Percentiles rank a stretch among this genome's conserved stretches.
Evolutionary conservation across 2,888 invertebrate genomes (phyloP).

Genomic region (Kryphioiulus occultus): DNA sequence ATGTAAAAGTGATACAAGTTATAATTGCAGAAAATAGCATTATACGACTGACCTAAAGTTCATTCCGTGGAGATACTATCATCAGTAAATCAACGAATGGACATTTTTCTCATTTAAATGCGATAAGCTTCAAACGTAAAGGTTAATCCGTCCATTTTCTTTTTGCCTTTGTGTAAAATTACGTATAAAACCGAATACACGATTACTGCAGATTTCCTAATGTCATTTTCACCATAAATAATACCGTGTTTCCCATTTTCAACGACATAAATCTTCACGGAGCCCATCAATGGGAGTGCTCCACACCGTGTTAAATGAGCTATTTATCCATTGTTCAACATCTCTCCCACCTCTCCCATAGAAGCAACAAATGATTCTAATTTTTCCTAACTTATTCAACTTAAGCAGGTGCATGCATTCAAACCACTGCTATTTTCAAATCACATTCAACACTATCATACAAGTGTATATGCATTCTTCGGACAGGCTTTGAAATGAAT

Average conservation of each 20-base stretch:
- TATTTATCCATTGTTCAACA: background rate
- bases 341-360: background rate
- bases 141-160: background rate
- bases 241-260: background rate
- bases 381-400: background rate
- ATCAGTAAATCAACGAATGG: background rate
- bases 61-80: background rate
- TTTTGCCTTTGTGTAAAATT: background rate
- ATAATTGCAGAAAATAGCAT: background rate
- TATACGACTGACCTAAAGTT: background rate
- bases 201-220: background rate
- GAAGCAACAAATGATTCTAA: background rate
- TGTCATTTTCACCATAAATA: background rate
- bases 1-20: background rate
- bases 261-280: background rate
- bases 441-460: background rate
- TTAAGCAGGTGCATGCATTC: conserved; percentile 31
- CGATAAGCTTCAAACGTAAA: background rate
- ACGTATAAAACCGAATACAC: background rate
- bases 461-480: background rate
- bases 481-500: background rate
- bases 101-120: background rate
- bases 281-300: background rate
- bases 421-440: background rate
- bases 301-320: background rate